Conservation (phyloP, 2,888 invertebrate genomes). For the Hirtodrosophila duncani region DNA sequence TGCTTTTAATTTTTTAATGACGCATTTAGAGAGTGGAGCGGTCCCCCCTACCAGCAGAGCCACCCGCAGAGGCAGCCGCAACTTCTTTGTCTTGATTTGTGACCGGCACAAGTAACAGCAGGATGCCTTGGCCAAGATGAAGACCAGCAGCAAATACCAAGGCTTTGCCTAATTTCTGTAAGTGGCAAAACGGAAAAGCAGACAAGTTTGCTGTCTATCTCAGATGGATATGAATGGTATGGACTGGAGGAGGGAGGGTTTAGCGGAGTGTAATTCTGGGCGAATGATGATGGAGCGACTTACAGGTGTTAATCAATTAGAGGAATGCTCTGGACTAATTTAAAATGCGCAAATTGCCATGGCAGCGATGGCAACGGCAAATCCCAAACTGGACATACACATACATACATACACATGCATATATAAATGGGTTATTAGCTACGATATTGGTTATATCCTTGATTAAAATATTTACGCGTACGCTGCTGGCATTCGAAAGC, state of each 20-base stretch:
- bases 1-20: constrained; percentile 67
- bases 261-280: background rate
- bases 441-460: constrained; percentile 28
- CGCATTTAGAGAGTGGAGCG: constrained; percentile 36
- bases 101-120: constrained; percentile 43
- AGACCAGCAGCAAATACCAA: background rate
- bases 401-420: too few relatives aligned
- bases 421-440: constrained; percentile 22
- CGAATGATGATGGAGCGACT: constrained; percentile 38
- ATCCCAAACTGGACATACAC: too few relatives aligned
- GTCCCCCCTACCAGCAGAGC: background rate
- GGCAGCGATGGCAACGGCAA: background rate
- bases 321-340: constrained; percentile 4
- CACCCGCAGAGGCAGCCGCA: constrained; percentile 1
- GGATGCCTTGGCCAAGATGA: constrained; percentile 1
- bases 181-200: constrained; percentile 29
- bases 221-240: background rate
- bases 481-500: constrained; percentile 31
- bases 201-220: constrained; percentile 6
- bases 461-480: constrained; percentile 49
- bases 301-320: constrained; percentile 62
- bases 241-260: background rate
- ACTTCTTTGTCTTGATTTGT: constrained; percentile 8
- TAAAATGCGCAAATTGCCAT: constrained; percentile 14
- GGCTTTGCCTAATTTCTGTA: constrained; percentile 40